Evolutionary conservation across 2,888 invertebrate species (phyloP).

Genomic region (Sceliomorpha sp.): DNA sequence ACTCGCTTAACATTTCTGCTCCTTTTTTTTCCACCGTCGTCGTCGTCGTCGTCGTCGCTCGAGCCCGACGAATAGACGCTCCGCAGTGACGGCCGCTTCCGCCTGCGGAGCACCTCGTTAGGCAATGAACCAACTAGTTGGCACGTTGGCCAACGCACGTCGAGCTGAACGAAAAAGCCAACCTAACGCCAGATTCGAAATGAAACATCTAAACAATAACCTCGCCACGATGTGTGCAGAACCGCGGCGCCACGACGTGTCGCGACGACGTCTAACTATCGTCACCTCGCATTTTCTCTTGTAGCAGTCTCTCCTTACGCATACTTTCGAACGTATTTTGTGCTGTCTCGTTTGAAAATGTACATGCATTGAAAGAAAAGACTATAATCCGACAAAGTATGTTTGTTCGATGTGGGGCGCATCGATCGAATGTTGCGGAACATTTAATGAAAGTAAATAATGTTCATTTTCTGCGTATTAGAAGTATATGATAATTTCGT

Average conservation of each 20-base stretch:
- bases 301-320: conserved; percentile 8
- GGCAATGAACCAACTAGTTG: conserved; percentile 61
- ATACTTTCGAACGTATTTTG: neutral
- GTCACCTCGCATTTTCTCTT: conserved; percentile 14
- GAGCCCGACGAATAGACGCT: conserved; percentile 30
- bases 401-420: no score
- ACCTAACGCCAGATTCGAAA: conserved; percentile 65
- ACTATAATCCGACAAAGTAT: no score
- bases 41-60: no score
- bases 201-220: conserved; percentile 60
- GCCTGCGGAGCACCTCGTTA: conserved; percentile 66
- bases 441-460: no score
- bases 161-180: conserved; percentile 29
- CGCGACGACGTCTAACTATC: conserved; percentile 37
- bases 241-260: conserved; percentile 29
- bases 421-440: no score
- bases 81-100: conserved; percentile 54
- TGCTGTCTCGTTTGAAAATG: conserved; percentile 16
- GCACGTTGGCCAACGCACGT: conserved; percentile 52
- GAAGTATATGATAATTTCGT: no score
- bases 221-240: conserved; percentile 2
- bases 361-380: conserved; percentile 8
- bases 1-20: conserved; percentile 46
- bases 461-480: no score
- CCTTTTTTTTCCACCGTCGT: conserved; percentile 42